Percentiles rank a stretch among this genome's conserved stretches.
These are phyloP conservation scores for Panorpa germanica DNA, from an alignment of 2,888 invertebrate species.

Conservation along the genomic window DNA sequence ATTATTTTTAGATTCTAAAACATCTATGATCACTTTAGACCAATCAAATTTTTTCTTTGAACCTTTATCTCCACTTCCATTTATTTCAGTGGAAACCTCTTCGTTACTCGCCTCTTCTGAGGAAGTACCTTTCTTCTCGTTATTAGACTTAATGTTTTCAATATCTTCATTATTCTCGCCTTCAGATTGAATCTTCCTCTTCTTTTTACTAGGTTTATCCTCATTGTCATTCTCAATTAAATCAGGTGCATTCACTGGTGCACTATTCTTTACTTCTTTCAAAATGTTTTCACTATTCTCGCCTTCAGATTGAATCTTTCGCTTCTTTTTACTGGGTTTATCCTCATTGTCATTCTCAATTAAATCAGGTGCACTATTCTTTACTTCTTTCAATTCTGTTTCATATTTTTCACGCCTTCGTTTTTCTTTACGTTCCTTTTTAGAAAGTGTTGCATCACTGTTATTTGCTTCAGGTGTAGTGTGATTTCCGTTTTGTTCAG, in stretches of 20 bases:
- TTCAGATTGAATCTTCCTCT: conserved; percentile 16
- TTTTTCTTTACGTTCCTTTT: conserved; percentile 29
- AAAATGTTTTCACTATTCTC: conserved; percentile 22
- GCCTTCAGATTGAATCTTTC: conserved; percentile 11
- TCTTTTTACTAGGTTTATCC: conserved; percentile 25
- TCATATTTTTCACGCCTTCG: conserved; percentile 29
- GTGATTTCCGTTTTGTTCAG: conserved; percentile 12
- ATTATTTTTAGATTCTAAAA: conserved; percentile 33
- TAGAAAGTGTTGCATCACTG: conserved; percentile 18
- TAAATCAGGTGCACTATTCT: conserved; percentile 17
- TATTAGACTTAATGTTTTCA: conserved; percentile 8
- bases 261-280: no score
- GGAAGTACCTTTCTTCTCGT: conserved; percentile 27
- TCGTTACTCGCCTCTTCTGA: conserved; percentile 20
- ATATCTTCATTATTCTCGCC: conserved; percentile 11
- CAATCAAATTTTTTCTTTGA: conserved; percentile 25
- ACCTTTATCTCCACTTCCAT: no score
- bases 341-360: no score
- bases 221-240: conserved; percentile 19
- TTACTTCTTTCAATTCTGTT: conserved; percentile 25
- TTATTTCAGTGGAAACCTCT: conserved; percentile 6
- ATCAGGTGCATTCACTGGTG: no score
- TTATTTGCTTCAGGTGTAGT: conserved; percentile 16
- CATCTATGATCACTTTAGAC: conserved; percentile 28
- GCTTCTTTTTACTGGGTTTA: conserved; percentile 14